Evolutionary conservation across 2,113 vertebrate species (phyloP).

Genomic region (Dipodomys merriami): DNA sequence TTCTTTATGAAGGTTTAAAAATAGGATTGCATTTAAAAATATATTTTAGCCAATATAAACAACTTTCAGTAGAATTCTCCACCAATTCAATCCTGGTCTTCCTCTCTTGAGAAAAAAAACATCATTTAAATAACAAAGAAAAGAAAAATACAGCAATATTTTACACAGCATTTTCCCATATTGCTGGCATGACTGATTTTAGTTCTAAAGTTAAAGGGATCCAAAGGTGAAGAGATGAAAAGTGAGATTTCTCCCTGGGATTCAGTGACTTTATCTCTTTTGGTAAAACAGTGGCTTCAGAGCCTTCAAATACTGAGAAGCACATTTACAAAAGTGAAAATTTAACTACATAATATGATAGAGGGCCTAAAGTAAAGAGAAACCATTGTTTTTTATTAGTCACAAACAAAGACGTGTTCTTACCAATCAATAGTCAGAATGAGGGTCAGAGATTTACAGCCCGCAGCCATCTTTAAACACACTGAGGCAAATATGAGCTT

Average conservation of each 20-base stretch:
- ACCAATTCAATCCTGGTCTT: neutral
- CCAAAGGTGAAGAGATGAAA: slow-evolving; percentile 51
- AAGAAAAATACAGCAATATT: neutral
- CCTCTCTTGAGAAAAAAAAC: neutral
- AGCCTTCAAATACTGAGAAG: neutral
- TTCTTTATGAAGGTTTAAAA: neutral
- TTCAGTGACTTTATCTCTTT: slow-evolving; percentile 2
- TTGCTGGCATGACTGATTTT: slow-evolving; percentile 8
- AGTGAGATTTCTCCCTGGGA: neutral
- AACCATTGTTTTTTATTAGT: slow-evolving; percentile 79
- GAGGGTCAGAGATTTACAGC: slow-evolving; percentile 77
- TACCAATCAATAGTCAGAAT: slow-evolving; percentile 74
- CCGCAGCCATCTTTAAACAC: slow-evolving; percentile 79
- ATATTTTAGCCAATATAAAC: neutral
- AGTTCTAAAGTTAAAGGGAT: neutral
- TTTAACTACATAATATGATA: slow-evolving; percentile 79
- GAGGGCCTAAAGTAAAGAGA: slow-evolving; percentile 78
- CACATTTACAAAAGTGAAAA: slow-evolving; percentile 76
- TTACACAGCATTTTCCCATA: neutral
- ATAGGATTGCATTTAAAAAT: neutral
- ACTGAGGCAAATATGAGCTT: slow-evolving; percentile 68
- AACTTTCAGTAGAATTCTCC: slow-evolving; percentile 14
- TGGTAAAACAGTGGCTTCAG: slow-evolving; percentile 23
- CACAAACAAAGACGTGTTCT: slow-evolving; percentile 69
- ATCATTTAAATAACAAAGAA: neutral